These are phyloP conservation scores for Plagodis dolabraria DNA, from an alignment of 2,888 invertebrate genomes.

Conservation along the genomic window DNA sequence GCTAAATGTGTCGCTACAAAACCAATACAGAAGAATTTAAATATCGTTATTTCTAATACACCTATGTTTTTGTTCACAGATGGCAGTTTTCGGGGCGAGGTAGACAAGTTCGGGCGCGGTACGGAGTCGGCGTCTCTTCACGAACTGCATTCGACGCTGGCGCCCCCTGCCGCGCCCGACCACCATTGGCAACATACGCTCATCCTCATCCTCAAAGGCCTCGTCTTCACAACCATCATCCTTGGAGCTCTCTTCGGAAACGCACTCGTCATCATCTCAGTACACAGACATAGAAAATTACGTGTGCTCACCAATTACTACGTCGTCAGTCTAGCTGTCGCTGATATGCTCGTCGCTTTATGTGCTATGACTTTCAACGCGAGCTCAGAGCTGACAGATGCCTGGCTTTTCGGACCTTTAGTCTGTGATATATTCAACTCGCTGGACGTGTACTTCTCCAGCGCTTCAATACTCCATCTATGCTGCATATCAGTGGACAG, in stretches of 20 bases:
- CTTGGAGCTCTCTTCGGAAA: slow-evolving; percentile 96
- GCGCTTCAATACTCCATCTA: slow-evolving; percentile 95
- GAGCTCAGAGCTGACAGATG: slow-evolving; percentile 92
- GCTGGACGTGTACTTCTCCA: slow-evolving; percentile 96
- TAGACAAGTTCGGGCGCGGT: slow-evolving; percentile 81
- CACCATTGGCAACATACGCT: slow-evolving; percentile 76
- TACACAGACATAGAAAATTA: slow-evolving; percentile 91
- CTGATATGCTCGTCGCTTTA: slow-evolving; percentile 96
- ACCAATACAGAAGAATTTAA: no score
- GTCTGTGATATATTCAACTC: slow-evolving; percentile 98
- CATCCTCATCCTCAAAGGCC: slow-evolving; percentile 88
- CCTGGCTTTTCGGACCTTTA: slow-evolving; percentile 95
- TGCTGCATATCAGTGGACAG: slow-evolving; percentile 98
- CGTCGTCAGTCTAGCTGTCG: slow-evolving; percentile 96
- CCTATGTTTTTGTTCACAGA: slow-evolving; percentile 54
- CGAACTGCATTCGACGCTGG: slow-evolving; percentile 79
- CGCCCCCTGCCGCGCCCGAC: slow-evolving; percentile 78
- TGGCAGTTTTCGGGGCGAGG: slow-evolving; percentile 72
- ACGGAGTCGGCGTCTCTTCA: slow-evolving; percentile 77
- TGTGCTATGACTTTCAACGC: slow-evolving; percentile 97
- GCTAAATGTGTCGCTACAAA: no score
- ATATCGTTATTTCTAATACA: no score
- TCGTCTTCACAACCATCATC: slow-evolving; percentile 94
- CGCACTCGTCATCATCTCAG: slow-evolving; percentile 94
- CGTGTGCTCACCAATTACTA: slow-evolving; percentile 97